A percentile compares a stretch with the other conserved stretches of the same genome.
These are phyloP conservation scores for Zootoca vivipara DNA, from an alignment of 2,113 vertebrate species.

Conservation along the genomic window DNA sequence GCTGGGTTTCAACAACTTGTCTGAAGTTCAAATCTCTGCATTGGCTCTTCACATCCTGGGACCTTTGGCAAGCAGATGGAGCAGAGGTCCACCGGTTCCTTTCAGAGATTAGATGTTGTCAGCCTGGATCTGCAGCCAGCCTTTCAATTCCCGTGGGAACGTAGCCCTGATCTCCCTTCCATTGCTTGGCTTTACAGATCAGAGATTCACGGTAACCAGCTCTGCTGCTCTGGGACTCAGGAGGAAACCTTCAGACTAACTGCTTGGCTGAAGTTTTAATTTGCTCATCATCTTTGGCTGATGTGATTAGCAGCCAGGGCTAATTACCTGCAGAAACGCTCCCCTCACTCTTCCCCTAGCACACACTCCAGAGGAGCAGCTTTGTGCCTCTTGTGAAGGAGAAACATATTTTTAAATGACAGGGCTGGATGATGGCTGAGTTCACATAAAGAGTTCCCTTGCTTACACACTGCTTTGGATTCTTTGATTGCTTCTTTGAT, in stretches of 20 bases:
- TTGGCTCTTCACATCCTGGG: not conserved
- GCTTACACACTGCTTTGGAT: not conserved
- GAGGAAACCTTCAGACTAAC: conserved; percentile 31
- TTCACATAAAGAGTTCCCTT: conserved; percentile 2
- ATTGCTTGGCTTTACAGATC: not conserved
- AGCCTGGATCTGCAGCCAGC: not conserved
- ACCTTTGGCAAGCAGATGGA: not conserved
- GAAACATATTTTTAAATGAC: conserved; percentile 1
- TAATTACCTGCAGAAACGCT: conserved; percentile 58
- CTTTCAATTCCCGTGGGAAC: not conserved
- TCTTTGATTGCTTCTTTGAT: not conserved
- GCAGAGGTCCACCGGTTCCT: rapidly evolving
- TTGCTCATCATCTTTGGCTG: conserved; percentile 57
- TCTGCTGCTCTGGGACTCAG: conserved; percentile 35
- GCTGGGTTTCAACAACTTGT: not conserved
- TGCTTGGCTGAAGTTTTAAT: conserved; percentile 45
- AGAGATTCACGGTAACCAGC: conserved; percentile 36
- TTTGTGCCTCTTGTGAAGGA: conserved; percentile 40
- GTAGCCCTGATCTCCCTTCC: conserved; percentile 1
- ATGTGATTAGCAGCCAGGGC: conserved; percentile 59
- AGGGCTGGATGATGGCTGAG: not conserved
- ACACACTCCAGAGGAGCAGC: conserved; percentile 23
- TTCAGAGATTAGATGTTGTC: conserved; percentile 1
- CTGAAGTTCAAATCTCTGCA: conserved; percentile 3
- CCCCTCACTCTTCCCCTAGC: conserved; percentile 31